Conservation (phyloP, 2,888 invertebrate species). For the Xestia ashworthii region DNA sequence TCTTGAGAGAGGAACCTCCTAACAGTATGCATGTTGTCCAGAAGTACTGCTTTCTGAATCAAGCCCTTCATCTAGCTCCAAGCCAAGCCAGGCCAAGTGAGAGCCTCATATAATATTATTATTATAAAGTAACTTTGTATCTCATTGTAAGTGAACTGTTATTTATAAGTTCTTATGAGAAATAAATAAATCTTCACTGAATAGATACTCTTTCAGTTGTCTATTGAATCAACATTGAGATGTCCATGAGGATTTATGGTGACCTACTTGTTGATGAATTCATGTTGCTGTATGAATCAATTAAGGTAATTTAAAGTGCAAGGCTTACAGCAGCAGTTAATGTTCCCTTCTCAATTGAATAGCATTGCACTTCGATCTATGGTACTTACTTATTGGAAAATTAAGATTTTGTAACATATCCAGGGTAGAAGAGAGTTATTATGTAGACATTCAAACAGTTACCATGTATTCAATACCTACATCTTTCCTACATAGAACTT, state of each 20-base stretch:
- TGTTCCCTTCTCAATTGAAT: slow-evolving; percentile 41
- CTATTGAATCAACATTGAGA: slow-evolving; percentile 2
- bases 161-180: too few species aligned
- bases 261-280: slow-evolving; percentile 28
- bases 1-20: too few species aligned
- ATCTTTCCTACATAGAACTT: background rate
- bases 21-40: too few species aligned
- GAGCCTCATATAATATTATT: too few species aligned
- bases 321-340: slow-evolving; percentile 13
- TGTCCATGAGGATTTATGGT: slow-evolving; percentile 1
- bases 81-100: too few species aligned
- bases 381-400: slow-evolving; percentile 9
- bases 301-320: slow-evolving; percentile 41
- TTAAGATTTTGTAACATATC: background rate
- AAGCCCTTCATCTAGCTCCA: too few species aligned
- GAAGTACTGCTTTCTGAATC: too few species aligned
- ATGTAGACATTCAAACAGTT: background rate
- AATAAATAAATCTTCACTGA: background rate
- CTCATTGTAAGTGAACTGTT: too few species aligned
- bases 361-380: slow-evolving; percentile 1
- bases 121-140: too few species aligned
- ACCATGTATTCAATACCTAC: background rate
- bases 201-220: background rate
- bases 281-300: slow-evolving; percentile 42
- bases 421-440: background rate